These are phyloP conservation scores for Pedetes capensis DNA, from an alignment of 2,113 vertebrate species.

Conservation along the genomic window DNA sequence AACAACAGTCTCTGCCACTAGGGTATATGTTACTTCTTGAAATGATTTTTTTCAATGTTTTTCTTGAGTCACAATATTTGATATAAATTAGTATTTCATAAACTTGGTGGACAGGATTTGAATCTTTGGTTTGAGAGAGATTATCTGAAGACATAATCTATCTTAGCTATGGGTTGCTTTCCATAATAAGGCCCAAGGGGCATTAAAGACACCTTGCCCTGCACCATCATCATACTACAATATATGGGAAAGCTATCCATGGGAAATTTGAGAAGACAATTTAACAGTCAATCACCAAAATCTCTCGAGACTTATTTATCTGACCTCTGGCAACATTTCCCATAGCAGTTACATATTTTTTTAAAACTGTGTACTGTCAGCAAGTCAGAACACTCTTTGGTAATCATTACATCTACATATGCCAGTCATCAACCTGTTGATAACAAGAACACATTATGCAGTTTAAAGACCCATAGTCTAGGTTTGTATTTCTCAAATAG, in stretches of 20 bases:
- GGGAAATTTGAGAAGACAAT: neutral
- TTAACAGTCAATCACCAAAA: neutral
- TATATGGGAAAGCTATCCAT: neutral
- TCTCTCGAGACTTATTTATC: neutral
- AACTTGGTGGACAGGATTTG: neutral
- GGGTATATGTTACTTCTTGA: neutral
- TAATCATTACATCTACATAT: neutral
- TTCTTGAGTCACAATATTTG: neutral
- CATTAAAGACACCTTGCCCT: neutral
- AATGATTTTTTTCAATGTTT: neutral
- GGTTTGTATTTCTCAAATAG: neutral
- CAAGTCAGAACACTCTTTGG: neutral
- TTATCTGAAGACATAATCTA: neutral
- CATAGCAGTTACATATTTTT: neutral
- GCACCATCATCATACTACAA: neutral
- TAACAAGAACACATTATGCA: neutral
- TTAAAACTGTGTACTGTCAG: neutral
- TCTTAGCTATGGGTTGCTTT: neutral
- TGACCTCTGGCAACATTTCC: neutral
- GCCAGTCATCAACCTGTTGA: neutral
- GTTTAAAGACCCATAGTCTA: neutral
- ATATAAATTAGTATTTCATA: neutral
- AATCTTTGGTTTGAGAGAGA: neutral
- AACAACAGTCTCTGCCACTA: neutral
- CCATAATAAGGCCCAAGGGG: neutral